Conservation (phyloP, 1,140 invertebrate genomes). For the Carposina sasakii region DNA sequence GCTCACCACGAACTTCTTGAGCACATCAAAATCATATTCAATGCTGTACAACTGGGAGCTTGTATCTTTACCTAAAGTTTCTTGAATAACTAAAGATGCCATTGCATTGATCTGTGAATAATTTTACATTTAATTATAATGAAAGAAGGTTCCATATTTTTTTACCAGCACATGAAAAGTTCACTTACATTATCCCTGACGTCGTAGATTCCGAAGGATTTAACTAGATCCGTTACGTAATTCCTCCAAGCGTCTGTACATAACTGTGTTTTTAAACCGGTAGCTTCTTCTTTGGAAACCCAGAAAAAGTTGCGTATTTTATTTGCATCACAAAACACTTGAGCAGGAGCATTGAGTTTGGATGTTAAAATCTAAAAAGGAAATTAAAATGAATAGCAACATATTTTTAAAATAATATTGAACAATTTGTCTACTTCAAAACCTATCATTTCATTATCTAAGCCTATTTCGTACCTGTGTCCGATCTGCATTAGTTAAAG, state of each 20-base stretch:
- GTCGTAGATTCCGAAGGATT: constrained; percentile 69
- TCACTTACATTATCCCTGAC: constrained; percentile 69
- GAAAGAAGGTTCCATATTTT: too few relatives aligned
- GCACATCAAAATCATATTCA: constrained; percentile 47
- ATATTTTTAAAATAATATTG: too few relatives aligned
- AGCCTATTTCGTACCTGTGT: constrained; percentile 40
- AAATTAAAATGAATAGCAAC: too few relatives aligned
- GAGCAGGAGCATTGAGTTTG: constrained; percentile 44
- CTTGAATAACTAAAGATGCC: constrained; percentile 54
- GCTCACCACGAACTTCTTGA: constrained; percentile 43
- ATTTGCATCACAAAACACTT: constrained; percentile 68
- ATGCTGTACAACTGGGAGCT: constrained; percentile 43
- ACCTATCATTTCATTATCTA: neutral
- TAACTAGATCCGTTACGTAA: constrained; percentile 68
- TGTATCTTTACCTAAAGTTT: constrained; percentile 55
- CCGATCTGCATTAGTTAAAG: constrained; percentile 55
- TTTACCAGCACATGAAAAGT: too few relatives aligned
- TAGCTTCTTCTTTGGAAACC: constrained; percentile 46
- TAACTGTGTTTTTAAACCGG: constrained; percentile 46
- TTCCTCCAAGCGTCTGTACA: constrained; percentile 69
- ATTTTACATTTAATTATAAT: too few relatives aligned
- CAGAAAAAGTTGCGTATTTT: constrained; percentile 65
- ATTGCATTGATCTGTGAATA: constrained; percentile 59
- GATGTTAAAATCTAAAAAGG: constrained; percentile 55
- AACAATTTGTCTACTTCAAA: neutral